These are phyloP conservation scores for Pseudomyrmex cubaensis DNA, from an alignment of 1,140 invertebrate species.

Conservation along the genomic window DNA sequence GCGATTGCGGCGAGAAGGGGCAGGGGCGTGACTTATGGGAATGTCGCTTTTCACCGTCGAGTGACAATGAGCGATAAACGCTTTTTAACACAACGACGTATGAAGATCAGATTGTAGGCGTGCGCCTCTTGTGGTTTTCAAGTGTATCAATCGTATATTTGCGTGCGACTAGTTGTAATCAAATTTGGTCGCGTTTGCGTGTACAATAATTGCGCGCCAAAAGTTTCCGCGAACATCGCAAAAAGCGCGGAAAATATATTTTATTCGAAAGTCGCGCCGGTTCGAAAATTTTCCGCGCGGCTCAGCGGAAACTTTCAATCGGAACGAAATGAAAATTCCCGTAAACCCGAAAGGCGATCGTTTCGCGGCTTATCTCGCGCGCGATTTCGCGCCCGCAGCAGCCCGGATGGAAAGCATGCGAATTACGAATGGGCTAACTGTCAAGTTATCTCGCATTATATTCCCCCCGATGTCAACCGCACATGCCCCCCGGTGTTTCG, in stretches of 20 bases:
- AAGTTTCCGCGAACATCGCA: not conserved
- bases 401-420: slow-evolving; percentile 40
- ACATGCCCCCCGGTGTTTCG: slow-evolving; percentile 40
- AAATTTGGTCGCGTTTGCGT: no score
- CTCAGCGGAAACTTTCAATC: slow-evolving; percentile 7
- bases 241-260: not conserved
- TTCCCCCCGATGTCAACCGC: slow-evolving; percentile 56
- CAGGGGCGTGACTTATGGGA: slow-evolving; percentile 42
- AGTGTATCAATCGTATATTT: no score
- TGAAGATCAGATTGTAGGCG: not conserved
- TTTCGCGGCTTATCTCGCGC: slow-evolving; percentile 49
- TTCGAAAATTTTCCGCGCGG: slow-evolving; percentile 2
- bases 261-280: not conserved
- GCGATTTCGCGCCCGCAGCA: slow-evolving; percentile 17
- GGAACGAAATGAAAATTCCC: slow-evolving; percentile 14
- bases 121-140: no score
- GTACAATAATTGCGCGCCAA: no score
- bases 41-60: slow-evolving; percentile 29
- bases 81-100: not conserved
- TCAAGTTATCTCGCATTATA: slow-evolving; percentile 60
- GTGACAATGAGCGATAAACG: slow-evolving; percentile 36
- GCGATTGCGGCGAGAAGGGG: slow-evolving; percentile 12
- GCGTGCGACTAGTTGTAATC: no score
- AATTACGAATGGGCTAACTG: slow-evolving; percentile 57
- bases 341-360: slow-evolving; percentile 42